Percentiles rank a stretch among this genome's conserved stretches.
Evolutionary conservation across 2,797 vertebrate species (phyloP).

Genomic region (Enteromius argenteus): DNA sequence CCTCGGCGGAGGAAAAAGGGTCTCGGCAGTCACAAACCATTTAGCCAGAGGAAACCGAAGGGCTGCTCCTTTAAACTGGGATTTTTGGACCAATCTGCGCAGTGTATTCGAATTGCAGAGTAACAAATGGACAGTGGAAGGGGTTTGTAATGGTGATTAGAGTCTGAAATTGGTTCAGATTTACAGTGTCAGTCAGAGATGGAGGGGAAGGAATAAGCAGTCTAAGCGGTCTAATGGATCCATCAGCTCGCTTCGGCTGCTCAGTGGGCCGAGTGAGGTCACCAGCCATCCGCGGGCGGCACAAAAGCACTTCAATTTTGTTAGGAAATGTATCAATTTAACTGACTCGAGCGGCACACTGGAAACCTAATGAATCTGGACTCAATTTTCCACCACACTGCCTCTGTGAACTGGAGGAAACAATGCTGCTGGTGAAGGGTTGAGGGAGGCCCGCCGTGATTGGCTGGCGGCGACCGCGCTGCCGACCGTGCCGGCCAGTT

Average conservation of each 20-base stretch:
- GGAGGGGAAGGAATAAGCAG: conserved; percentile 92
- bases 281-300: conserved; percentile 98
- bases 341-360: conserved; percentile 99
- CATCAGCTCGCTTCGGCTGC: conserved; percentile 98
- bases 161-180: conserved; percentile 99
- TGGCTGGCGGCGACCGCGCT: conserved; percentile 83
- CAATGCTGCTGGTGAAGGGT: conserved; percentile 95
- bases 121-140: conserved; percentile 98
- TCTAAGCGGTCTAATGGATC: conserved; percentile 99
- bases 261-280: conserved; percentile 99
- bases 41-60: conserved; percentile 83
- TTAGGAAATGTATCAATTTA: conserved; percentile 99
- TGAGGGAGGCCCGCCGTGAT: conserved; percentile 85
- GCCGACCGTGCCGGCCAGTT: conserved; percentile 80
- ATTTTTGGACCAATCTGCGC: conserved; percentile 89
- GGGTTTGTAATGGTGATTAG: conserved; percentile 99
- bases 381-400: conserved; percentile 99
- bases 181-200: conserved; percentile 98
- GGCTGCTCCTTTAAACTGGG: conserved; percentile 83
- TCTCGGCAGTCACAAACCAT: conserved; percentile 84
- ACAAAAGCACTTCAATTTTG: conserved; percentile 99
- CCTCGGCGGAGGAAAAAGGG: conserved; percentile 74
- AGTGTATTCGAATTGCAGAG: conserved; percentile 90
- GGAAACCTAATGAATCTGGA: conserved; percentile 99
- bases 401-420: conserved; percentile 97